phyloP scores from a whole-genome alignment of 2,797 vertebrate species.

The Schizothorax lantsangensis region DNA sequence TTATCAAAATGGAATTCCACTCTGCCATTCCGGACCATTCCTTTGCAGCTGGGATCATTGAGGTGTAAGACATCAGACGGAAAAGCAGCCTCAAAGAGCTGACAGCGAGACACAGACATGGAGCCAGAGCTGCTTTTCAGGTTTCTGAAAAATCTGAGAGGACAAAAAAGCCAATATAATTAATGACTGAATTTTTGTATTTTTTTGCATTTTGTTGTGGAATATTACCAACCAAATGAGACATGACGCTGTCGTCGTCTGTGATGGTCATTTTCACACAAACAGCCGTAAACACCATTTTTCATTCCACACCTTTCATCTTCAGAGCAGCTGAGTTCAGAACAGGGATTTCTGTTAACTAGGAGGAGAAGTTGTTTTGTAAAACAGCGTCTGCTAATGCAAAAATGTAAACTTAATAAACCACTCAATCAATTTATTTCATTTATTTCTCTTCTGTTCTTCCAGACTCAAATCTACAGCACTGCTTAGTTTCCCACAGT shows the following conservation, averaged over 20 bases:
- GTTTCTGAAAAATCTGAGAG: neutral
- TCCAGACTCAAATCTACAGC: neutral
- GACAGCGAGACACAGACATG: constrained; percentile 44
- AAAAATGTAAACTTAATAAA: neutral
- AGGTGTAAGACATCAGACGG: neutral
- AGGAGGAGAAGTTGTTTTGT: neutral
- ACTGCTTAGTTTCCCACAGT: neutral
- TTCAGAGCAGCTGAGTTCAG: constrained; percentile 41
- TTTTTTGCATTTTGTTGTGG: neutral
- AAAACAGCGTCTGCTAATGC: neutral
- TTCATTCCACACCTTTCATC: constrained; percentile 54
- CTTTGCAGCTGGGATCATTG: neutral
- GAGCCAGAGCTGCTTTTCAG: neutral
- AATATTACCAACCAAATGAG: constrained; percentile 35
- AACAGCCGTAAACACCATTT: constrained; percentile 54
- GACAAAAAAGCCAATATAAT: neutral
- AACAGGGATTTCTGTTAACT: constrained; percentile 33
- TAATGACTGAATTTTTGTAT: neutral
- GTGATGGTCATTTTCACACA: constrained; percentile 40
- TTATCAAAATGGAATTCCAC: neutral
- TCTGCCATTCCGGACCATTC: neutral
- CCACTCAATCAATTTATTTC: no score
- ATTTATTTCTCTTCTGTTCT: no score
- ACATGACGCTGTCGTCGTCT: neutral
- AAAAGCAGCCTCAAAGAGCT: constrained; percentile 2